These are phyloP conservation scores for Lampropteryx suffumata DNA, from an alignment of 2,888 invertebrate genomes.

Conservation along the genomic window DNA sequence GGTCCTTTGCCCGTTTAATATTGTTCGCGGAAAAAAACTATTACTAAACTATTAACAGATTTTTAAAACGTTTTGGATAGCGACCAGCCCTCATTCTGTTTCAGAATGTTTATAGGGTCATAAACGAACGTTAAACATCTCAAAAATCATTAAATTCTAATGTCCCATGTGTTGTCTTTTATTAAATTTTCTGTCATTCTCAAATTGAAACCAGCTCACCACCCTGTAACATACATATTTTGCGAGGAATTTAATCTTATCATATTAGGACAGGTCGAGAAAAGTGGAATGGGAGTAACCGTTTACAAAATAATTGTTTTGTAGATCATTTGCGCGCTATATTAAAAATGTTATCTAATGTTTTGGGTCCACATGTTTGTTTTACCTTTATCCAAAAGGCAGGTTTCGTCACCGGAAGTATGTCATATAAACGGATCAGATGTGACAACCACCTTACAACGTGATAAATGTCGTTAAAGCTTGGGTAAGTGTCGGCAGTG, in stretches of 20 bases:
- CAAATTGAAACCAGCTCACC: slow-evolving; percentile 15
- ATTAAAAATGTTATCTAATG: no score
- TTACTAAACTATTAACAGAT: no score
- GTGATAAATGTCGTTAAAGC: slow-evolving; percentile 37
- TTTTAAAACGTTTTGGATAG: slow-evolving; percentile 32
- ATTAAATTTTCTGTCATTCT: slow-evolving; percentile 30
- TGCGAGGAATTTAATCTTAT: neutral
- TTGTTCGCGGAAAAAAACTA: no score
- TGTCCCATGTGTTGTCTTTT: slow-evolving; percentile 36
- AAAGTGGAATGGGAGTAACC: no score
- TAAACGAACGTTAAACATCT: slow-evolving; percentile 39
- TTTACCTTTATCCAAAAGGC: no score
- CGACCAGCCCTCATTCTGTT: slow-evolving; percentile 28
- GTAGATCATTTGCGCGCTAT: no score
- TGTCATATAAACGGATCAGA: slow-evolving; percentile 12
- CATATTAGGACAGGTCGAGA: no score
- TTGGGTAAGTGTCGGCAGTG: slow-evolving; percentile 38
- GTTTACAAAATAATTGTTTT: no score
- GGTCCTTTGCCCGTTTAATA: no score
- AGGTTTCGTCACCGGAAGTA: neutral
- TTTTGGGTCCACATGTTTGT: no score
- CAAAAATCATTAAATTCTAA: slow-evolving; percentile 37
- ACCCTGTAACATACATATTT: neutral
- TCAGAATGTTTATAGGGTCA: slow-evolving; percentile 33
- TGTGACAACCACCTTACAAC: slow-evolving; percentile 18